A percentile compares a stretch with the other conserved stretches of the same genome.
phyloP scores from a whole-genome alignment of 2,797 vertebrate genomes.

The Etheostoma perlongum region DNA sequence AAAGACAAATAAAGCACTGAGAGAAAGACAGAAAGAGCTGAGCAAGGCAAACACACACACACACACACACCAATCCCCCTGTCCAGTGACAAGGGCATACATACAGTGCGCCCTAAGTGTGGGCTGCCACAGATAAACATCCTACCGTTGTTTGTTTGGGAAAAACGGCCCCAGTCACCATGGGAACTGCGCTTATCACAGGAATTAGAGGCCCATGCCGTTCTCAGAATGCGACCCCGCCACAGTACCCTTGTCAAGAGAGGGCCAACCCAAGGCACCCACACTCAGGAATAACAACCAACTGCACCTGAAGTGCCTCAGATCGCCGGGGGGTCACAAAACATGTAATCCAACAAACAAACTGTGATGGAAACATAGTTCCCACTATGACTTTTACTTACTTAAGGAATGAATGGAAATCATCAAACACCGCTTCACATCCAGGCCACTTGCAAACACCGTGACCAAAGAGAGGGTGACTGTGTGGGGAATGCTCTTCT shows the following conservation, averaged over 20 bases:
- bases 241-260: conserved; percentile 79
- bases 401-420: conserved; percentile 98
- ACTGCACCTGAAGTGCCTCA: conserved; percentile 73
- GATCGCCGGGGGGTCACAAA: conserved; percentile 48
- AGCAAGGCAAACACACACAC: conserved; percentile 34
- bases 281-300: conserved; percentile 73
- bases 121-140: conserved; percentile 90
- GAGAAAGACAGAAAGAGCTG: conserved; percentile 44
- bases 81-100: conserved; percentile 87
- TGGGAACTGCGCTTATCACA: conserved; percentile 91
- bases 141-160: conserved; percentile 90
- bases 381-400: conserved; percentile 83
- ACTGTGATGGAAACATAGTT: conserved; percentile 36
- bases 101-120: conserved; percentile 82
- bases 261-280: conserved; percentile 63
- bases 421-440: conserved; percentile 97
- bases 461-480: conserved; percentile 96
- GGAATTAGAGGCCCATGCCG: conserved; percentile 90
- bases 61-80: conserved; percentile 57
- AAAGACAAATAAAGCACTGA: conserved; percentile 46
- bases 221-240: conserved; percentile 86
- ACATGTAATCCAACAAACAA: conserved; percentile 64
- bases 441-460: conserved; percentile 99
- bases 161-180: conserved; percentile 88
- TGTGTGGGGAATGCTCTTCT: conserved; percentile 92